A percentile compares a stretch with the other conserved stretches of the same genome.
Evolutionary conservation across 2,888 invertebrate genomes (phyloP).

Genomic region (Trichopria drosophilae): DNA sequence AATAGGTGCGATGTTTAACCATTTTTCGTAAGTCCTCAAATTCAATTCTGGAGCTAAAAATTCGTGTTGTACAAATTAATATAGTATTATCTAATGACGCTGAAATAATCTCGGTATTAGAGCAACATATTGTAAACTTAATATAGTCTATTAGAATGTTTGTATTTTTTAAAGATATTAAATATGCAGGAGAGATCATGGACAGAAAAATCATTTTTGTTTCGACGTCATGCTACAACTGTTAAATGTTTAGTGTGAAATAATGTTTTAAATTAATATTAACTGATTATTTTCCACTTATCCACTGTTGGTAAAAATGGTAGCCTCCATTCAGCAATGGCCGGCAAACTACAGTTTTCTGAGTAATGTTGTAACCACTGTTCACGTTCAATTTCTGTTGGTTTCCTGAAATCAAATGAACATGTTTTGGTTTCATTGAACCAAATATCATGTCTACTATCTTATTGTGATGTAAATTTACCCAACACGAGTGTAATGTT

Average conservation of each 20-base stretch:
- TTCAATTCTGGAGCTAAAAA: conserved; percentile 57
- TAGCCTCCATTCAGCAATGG: conserved; percentile 59
- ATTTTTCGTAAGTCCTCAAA: conserved; percentile 59
- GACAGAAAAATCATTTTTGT: conserved; percentile 2
- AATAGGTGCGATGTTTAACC: conserved; percentile 58
- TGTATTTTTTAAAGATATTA: conserved; percentile 11
- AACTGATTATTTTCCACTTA: conserved; percentile 58
- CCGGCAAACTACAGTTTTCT: conserved; percentile 57
- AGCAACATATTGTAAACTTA: conserved; percentile 7
- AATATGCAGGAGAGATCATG: conserved; percentile 4
- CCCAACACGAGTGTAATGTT: conserved; percentile 47
- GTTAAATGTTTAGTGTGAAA: no score
- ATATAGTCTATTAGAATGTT: conserved; percentile 3
- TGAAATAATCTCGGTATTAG: no score
- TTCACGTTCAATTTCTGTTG: conserved; percentile 58
- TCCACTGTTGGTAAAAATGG: conserved; percentile 58
- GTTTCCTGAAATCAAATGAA: conserved; percentile 54
- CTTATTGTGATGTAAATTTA: conserved; percentile 23
- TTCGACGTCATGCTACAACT: no score
- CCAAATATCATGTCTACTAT: no score
- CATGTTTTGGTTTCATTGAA: no score
- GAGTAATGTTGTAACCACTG: conserved; percentile 59
- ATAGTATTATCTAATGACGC: no score
- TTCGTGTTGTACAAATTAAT: no score
- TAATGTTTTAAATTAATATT: conserved; percentile 8